These are phyloP conservation scores for Falco cherrug DNA, from an alignment of 2,797 vertebrate species.

Conservation along the genomic window DNA sequence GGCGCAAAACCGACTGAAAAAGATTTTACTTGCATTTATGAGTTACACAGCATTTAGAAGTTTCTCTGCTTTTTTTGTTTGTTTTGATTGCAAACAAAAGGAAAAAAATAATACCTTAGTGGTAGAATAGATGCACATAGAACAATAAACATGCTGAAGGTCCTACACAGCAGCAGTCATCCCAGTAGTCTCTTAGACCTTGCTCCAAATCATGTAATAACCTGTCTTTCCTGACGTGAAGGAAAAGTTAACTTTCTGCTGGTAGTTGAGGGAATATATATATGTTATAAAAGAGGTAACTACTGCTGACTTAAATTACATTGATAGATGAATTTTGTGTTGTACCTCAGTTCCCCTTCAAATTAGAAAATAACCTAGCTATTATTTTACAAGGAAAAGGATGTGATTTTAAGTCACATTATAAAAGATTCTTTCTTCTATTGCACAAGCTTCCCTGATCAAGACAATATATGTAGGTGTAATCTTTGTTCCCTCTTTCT, in stretches of 20 bases:
- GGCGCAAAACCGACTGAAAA: neutral
- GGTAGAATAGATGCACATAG: neutral
- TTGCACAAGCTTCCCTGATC: neutral
- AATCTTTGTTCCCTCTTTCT: neutral
- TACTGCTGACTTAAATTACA: neutral
- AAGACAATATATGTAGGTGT: neutral
- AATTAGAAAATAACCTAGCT: neutral
- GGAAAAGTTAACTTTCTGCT: neutral
- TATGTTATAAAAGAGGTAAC: neutral
- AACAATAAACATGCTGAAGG: neutral
- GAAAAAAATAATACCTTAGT: neutral
- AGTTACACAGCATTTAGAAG: neutral
- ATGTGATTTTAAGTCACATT: neutral
- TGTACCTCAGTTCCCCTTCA: neutral
- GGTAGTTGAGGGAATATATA: neutral
- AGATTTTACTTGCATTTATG: neutral
- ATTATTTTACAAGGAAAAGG: neutral
- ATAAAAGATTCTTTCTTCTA: neutral
- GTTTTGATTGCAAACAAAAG: neutral
- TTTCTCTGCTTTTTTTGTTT: neutral
- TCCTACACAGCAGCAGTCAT: neutral
- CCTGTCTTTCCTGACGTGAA: neutral
- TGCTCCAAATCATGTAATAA: neutral
- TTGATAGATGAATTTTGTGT: neutral
- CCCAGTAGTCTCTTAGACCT: neutral